These are phyloP conservation scores for Enteromius trimaculatus DNA, from an alignment of 2,797 vertebrate species.

Conservation along the genomic window DNA sequence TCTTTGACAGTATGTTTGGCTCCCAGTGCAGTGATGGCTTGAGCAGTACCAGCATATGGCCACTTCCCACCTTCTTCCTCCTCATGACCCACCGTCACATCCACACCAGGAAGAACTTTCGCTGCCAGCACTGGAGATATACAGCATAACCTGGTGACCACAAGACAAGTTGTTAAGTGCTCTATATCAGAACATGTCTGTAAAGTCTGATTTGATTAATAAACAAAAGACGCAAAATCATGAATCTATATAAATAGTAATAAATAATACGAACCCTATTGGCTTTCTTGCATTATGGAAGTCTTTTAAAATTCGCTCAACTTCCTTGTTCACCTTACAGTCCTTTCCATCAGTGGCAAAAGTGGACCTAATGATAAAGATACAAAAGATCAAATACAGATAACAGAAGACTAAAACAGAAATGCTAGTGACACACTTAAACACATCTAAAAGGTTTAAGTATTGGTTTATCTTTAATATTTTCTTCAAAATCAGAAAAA, in stretches of 20 bases:
- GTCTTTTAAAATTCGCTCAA: constrained; percentile 83
- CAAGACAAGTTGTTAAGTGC: neutral
- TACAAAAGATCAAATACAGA: neutral
- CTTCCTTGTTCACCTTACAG: constrained; percentile 80
- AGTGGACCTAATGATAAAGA: constrained; percentile 74
- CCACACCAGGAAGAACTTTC: constrained; percentile 80
- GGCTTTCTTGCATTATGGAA: constrained; percentile 85
- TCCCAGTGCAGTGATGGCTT: constrained; percentile 83
- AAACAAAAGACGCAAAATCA: neutral
- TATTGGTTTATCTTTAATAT: neutral
- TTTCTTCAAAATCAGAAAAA: neutral
- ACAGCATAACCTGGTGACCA: constrained; percentile 81
- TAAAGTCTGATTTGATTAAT: neutral
- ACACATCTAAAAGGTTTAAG: neutral
- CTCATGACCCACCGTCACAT: constrained; percentile 88
- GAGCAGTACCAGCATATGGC: constrained; percentile 82
- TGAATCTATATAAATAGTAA: neutral
- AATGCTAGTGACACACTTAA: neutral
- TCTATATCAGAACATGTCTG: neutral
- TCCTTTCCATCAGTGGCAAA: constrained; percentile 85
- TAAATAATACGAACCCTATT: constrained; percentile 76
- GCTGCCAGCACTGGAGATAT: constrained; percentile 86
- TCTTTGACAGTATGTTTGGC: constrained; percentile 82
- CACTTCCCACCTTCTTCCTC: constrained; percentile 85
- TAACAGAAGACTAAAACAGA: neutral